Evolutionary conservation across 1,140 invertebrate genomes (phyloP).

Genomic region (Nasonia longicornis): DNA sequence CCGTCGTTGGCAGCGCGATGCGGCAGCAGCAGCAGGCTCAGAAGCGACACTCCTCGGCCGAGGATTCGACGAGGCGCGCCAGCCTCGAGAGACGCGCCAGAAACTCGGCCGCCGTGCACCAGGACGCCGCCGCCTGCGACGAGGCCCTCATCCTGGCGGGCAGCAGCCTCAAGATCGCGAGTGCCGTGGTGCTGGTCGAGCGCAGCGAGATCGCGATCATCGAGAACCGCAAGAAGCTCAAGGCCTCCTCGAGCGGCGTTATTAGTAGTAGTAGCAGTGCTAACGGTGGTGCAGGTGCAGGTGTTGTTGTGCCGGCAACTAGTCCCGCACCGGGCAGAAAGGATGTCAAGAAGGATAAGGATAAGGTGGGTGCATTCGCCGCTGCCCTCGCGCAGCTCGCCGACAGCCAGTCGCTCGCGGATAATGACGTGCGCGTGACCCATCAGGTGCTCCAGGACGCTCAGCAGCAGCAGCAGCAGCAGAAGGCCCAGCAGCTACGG

Average conservation of each 20-base stretch:
- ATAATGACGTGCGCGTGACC: background rate
- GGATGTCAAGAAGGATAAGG: constrained; percentile 32
- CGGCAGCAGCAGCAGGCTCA: constrained; percentile 7
- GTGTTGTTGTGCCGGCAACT: background rate
- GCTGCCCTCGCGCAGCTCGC: background rate
- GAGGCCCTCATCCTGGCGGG: background rate
- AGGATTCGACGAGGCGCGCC: constrained; percentile 43
- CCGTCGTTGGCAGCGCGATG: constrained; percentile 42
- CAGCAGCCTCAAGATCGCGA: constrained; percentile 38
- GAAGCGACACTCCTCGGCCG: constrained; percentile 46
- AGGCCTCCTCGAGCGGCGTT: constrained; percentile 21
- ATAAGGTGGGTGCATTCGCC: constrained; percentile 3
- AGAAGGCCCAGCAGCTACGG: background rate
- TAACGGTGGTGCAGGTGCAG: background rate
- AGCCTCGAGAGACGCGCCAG: constrained; percentile 30
- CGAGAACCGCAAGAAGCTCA: constrained; percentile 31
- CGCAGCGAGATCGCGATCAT: constrained; percentile 40
- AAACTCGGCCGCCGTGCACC: constrained; percentile 1
- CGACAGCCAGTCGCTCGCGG: background rate
- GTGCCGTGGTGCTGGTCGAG: constrained; percentile 43
- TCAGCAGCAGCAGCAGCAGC: background rate
- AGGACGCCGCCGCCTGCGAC: background rate
- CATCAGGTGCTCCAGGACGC: background rate
- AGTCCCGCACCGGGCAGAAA: constrained; percentile 22
- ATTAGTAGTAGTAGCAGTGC: constrained; percentile 6